These are phyloP conservation scores for Agrochola litura DNA, from an alignment of 2,888 invertebrate genomes.

Conservation along the genomic window DNA sequence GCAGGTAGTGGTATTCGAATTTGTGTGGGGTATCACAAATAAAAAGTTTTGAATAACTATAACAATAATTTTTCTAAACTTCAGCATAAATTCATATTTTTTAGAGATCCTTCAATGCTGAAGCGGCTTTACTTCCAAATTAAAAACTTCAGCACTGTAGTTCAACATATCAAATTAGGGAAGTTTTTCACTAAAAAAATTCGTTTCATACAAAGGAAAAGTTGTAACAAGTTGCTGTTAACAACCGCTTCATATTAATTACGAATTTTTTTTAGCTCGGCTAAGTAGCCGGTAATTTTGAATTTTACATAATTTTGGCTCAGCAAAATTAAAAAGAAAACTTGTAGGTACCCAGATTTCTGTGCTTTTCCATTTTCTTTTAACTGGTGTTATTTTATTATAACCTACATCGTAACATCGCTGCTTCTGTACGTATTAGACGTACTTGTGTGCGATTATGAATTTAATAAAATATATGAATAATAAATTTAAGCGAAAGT, in stretches of 20 bases:
- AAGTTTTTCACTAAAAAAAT: slow-evolving; percentile 38
- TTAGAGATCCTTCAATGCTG: slow-evolving; percentile 1
- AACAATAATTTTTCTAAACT: background rate
- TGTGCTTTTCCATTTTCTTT: background rate
- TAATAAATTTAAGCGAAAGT: background rate
- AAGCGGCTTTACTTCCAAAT: slow-evolving; percentile 24
- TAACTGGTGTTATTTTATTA: background rate
- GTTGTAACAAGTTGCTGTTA: slow-evolving; percentile 16
- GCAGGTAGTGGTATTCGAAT: too few species aligned
- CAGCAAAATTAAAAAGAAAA: background rate
- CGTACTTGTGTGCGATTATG: background rate
- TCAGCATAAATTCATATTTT: background rate
- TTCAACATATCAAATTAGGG: slow-evolving; percentile 14
- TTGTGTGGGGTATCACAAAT: too few species aligned
- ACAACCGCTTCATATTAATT: slow-evolving; percentile 1
- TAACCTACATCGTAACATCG: background rate
- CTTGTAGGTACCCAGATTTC: too few species aligned
- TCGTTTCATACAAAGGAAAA: slow-evolving; percentile 17
- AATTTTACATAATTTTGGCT: background rate
- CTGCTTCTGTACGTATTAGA: background rate
- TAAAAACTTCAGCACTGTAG: slow-evolving; percentile 21
- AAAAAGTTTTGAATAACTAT: too few species aligned
- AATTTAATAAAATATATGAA: too few species aligned
- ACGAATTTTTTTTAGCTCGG: background rate
- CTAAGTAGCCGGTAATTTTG: background rate